Conservation (phyloP, 2,888 invertebrate genomes). For the Monopis laevigella region DNA sequence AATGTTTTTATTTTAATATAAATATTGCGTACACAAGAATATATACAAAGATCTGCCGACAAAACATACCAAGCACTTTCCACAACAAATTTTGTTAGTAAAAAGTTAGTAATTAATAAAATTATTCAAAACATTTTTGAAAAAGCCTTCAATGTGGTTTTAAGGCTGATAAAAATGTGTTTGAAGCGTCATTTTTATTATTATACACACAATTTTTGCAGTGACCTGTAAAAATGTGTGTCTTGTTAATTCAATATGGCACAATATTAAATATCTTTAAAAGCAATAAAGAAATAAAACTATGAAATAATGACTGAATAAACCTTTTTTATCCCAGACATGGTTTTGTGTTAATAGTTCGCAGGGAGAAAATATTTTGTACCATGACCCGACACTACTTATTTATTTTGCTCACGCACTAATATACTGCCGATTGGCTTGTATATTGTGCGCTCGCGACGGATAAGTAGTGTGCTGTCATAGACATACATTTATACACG, state of each 20-base stretch:
- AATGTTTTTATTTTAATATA: no score
- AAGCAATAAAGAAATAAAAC: no score
- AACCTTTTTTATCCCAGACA: no score
- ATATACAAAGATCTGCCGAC: slow-evolving; percentile 63
- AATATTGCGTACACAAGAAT: slow-evolving; percentile 30
- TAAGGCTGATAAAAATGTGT: slow-evolving; percentile 57
- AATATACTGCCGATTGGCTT: no score
- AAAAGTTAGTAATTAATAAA: background rate
- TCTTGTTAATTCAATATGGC: slow-evolving; percentile 20
- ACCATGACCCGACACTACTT: no score
- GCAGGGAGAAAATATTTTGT: no score
- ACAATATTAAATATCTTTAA: background rate
- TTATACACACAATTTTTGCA: slow-evolving; percentile 60
- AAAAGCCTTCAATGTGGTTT: slow-evolving; percentile 41
- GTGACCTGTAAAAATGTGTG: slow-evolving; percentile 60
- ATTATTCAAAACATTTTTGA: slow-evolving; percentile 48
- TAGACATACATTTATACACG: no score
- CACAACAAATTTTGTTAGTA: slow-evolving; percentile 22
- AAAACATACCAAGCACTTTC: slow-evolving; percentile 44
- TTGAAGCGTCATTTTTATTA: slow-evolving; percentile 23
- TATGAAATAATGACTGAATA: no score
- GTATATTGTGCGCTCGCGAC: no score
- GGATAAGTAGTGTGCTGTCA: no score
- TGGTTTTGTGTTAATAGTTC: no score
- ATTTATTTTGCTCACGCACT: no score